Evolutionary conservation across 2,888 invertebrate species (phyloP).

Genomic region (Drosophila mulleri): DNA sequence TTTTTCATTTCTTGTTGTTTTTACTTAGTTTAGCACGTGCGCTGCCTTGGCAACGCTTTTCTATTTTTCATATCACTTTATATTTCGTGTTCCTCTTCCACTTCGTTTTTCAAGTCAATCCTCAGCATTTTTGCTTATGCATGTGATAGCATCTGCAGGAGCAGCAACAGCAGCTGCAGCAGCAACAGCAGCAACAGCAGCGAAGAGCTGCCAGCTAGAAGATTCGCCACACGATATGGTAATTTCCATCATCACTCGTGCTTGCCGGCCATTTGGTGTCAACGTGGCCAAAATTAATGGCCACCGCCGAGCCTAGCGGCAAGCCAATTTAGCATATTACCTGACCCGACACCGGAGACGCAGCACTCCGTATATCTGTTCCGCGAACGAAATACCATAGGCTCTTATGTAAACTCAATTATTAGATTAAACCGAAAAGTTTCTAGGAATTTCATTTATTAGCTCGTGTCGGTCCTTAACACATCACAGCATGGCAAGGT

Average conservation of each 20-base stretch:
- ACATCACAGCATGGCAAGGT: neutral
- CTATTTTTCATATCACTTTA: slow-evolving; percentile 28
- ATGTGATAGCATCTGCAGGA: slow-evolving; percentile 47
- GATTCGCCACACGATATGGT: slow-evolving; percentile 53
- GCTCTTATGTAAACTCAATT: slow-evolving; percentile 27
- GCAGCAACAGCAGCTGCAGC: slow-evolving; percentile 1
- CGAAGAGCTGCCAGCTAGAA: slow-evolving; percentile 18
- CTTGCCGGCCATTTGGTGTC: slow-evolving; percentile 44
- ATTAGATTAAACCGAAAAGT: slow-evolving; percentile 14
- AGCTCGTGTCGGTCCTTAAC: neutral
- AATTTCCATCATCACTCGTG: slow-evolving; percentile 62
- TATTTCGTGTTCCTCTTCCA: slow-evolving; percentile 11
- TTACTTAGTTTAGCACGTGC: slow-evolving; percentile 47
- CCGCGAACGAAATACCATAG: neutral
- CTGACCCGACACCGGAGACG: slow-evolving; percentile 24
- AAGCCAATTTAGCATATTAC: slow-evolving; percentile 28
- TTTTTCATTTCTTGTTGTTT: neutral
- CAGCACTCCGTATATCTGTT: slow-evolving; percentile 10
- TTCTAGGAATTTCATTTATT: slow-evolving; percentile 9
- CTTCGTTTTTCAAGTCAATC: slow-evolving; percentile 33
- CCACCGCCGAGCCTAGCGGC: slow-evolving; percentile 20
- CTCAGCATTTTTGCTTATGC: slow-evolving; percentile 30
- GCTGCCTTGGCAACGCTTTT: slow-evolving; percentile 51
- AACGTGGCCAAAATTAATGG: slow-evolving; percentile 41
- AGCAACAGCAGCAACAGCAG: neutral